Evolutionary conservation across 2,797 vertebrate genomes (phyloP).

Genomic region (Fistularia tabacaria): DNA sequence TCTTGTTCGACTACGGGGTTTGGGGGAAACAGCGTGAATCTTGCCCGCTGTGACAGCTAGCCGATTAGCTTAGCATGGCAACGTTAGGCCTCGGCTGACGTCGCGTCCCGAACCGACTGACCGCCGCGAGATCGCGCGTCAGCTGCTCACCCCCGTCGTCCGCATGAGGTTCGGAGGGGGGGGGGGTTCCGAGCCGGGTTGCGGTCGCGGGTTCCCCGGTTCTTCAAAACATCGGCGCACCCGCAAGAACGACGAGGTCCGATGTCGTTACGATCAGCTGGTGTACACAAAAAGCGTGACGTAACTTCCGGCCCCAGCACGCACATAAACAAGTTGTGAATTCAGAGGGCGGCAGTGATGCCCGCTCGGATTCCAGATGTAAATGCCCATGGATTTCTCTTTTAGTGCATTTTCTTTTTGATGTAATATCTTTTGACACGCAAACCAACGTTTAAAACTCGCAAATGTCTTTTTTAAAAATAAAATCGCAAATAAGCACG

Average conservation of each 20-base stretch:
- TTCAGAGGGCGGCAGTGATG: constrained; percentile 2
- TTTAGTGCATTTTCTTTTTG: too few species aligned
- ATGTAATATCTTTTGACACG: too few species aligned
- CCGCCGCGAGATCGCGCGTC: not conserved
- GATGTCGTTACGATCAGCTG: constrained; percentile 64
- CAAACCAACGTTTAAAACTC: too few species aligned
- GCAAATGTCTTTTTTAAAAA: too few species aligned
- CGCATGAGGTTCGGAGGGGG: too few species aligned
- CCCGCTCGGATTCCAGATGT: not conserved
- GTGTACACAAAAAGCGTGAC: constrained; percentile 40
- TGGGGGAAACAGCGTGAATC: not conserved
- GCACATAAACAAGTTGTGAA: constrained; percentile 32
- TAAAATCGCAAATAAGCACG: too few species aligned
- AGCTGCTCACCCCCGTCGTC: not conserved
- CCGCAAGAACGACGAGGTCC: not conserved
- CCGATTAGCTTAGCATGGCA: constrained; percentile 46
- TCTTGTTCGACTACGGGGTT: not conserved
- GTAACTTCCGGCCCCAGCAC: constrained; percentile 47
- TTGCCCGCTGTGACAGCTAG: constrained; percentile 20
- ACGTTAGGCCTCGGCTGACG: constrained; percentile 21
- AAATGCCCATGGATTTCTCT: too few species aligned
- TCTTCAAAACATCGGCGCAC: not conserved
- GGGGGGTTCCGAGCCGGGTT: accelerated
- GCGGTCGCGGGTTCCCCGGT: too few species aligned
- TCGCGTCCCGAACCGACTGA: not conserved